Evolutionary conservation across 2,113 vertebrate species (phyloP), one percentile per base, ranked within the genome.

Genomic region (Pachyramphus minor): DNA sequence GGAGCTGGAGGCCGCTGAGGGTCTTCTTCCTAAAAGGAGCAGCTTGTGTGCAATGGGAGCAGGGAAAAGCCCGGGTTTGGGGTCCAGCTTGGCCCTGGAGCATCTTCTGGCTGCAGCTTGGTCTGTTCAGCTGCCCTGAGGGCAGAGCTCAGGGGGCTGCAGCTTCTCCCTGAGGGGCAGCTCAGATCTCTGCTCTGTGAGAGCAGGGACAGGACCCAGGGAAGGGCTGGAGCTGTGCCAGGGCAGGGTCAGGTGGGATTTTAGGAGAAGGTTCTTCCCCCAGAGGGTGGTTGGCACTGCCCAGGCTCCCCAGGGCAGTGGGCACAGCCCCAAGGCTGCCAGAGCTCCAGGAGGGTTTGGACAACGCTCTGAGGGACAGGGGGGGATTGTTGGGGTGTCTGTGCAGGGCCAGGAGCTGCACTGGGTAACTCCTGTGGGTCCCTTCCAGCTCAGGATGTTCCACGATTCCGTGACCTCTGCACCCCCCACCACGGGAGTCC

Each of bases 61-160:
- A 2, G n/a, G 27, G 42, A 49, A 84, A 71, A 1, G 0, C 9
- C 33, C 0, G 1, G 5, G 6, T 28, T 33, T 1, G 11, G 52
- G 37, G 58, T 6, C 3, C 42, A 42, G 14, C 14, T 63, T 8
- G 31, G 28, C 33, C 49, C 31, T 8, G 42, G 19, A 52, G 23
- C 58, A 33, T 33, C 35, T 27, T 33, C 21, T 4, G 1, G 42
- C 13, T 0, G 1, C 30, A 35, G n/a, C 22, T 56, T 22, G 31
- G 55, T 13, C 19, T 56, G 55, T 8, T 12, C 55, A n/a, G 55
- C n/a, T n/a, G n/a, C n/a, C n/a, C 16, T 19, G 53, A 55, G 53
- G 53, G 18, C 30, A 31, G 33, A 58, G 9, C 20, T 58, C 33
- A 5, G 56, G 56, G 56, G 12, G 12, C 33, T 23, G 56, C 33